Evolutionary conservation across 37 sponge, comb jelly and placozoan genomes (phyloP).

Genomic region (Haliclona indistincta): DNA sequence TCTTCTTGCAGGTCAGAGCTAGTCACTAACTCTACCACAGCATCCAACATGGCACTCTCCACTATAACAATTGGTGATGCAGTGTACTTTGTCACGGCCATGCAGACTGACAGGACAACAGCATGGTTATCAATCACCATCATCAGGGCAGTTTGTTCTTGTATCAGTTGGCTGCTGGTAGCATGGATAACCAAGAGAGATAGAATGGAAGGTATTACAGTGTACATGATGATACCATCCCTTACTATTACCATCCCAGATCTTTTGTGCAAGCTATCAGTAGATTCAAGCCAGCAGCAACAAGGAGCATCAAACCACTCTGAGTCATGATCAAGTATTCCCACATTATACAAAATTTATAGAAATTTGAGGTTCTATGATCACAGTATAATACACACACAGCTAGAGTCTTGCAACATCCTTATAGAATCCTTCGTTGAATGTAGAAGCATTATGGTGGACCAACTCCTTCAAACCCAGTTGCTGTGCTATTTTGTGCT

Average conservation of each 20-base stretch:
- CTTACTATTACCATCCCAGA: too few relatives aligned
- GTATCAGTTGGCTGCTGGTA: constrained; percentile 36
- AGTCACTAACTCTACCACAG: constrained; percentile 23
- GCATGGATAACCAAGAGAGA: constrained; percentile 37
- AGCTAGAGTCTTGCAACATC: constrained; percentile 46
- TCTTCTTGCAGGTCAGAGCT: constrained; percentile 33
- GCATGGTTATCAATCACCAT: constrained; percentile 40
- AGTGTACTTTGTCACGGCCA: not conserved
- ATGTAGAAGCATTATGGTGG: constrained; percentile 14
- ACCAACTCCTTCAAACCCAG: constrained; percentile 43
- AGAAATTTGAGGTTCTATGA: too few relatives aligned
- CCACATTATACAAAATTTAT: too few relatives aligned
- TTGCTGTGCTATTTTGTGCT: constrained; percentile 36
- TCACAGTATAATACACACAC: too few relatives aligned
- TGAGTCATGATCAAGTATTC: too few relatives aligned
- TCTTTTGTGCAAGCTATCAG: too few relatives aligned
- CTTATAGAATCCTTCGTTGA: constrained; percentile 45
- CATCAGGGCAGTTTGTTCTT: constrained; percentile 47
- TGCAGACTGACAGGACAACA: not conserved
- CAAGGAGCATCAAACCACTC: too few relatives aligned
- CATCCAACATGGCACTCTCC: constrained; percentile 7
- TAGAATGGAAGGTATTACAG: constrained; percentile 55
- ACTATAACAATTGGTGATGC: constrained; percentile 24
- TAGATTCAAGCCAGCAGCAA: too few relatives aligned
- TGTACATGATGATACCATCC: too few relatives aligned